Evolutionary conservation across 2,113 vertebrate genomes (phyloP).

Genomic region (Serilophus lunatus): DNA sequence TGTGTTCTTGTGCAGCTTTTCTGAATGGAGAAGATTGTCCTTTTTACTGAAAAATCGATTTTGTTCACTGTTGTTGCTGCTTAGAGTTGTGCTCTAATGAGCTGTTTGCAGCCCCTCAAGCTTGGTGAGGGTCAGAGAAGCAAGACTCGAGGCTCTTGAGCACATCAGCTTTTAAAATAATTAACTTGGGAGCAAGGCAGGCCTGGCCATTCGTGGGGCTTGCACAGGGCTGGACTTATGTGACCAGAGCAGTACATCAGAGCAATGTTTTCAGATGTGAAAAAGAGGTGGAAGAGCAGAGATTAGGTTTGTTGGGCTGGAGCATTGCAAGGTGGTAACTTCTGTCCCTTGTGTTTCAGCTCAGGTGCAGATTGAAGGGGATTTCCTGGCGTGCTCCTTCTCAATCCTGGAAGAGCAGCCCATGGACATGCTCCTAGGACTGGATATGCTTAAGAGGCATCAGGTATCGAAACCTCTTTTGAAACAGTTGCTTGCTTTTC

Average conservation of each 20-base stretch:
- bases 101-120: not conserved
- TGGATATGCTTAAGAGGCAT: constrained; percentile 98
- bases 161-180: not conserved
- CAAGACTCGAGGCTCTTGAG: not conserved
- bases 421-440: constrained; percentile 98
- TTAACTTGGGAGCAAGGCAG: not conserved
- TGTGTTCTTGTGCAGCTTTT: not conserved
- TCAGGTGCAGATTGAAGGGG: constrained; percentile 98
- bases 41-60: not conserved
- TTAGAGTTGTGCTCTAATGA: not conserved
- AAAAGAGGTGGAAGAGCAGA: not conserved
- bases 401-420: constrained; percentile 98
- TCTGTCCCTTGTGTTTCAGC: constrained; percentile 71
- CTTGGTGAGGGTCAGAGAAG: not conserved
- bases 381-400: constrained; percentile 96
- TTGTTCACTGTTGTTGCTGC: not conserved
- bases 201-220: not conserved
- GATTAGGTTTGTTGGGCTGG: not conserved
- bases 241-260: not conserved
- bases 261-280: not conserved
- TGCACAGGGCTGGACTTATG: not conserved
- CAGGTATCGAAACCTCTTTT: constrained; percentile 78
- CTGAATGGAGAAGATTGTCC: not conserved
- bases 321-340: not conserved
- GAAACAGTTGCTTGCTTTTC: not conserved